phyloP scores from a whole-genome alignment of 2,888 invertebrate species.

The Tenthredo mesomela region DNA sequence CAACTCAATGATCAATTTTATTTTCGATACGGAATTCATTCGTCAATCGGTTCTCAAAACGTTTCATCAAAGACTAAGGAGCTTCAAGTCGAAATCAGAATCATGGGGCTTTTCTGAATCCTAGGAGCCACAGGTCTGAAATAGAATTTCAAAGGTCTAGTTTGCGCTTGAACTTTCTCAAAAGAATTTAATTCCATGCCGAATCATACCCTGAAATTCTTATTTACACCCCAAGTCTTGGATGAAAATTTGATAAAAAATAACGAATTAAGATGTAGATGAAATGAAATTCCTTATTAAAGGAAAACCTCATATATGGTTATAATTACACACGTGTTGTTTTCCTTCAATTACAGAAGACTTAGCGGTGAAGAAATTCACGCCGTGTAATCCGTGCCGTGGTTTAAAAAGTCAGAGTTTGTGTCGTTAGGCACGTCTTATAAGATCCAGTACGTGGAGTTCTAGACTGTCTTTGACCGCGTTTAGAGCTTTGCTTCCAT shows the following conservation, averaged over 20 bases:
- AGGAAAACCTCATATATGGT: background rate
- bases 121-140: no score
- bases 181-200: no score
- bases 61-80: no score
- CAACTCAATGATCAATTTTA: no score
- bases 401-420: background rate
- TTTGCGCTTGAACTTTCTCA: no score
- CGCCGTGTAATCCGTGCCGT: background rate
- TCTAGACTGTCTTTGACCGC: constrained; percentile 28
- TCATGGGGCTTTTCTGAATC: no score
- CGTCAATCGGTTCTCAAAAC: no score
- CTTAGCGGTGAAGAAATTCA: background rate
- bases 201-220: no score
- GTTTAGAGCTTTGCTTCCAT: background rate
- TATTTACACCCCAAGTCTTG: no score
- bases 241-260: background rate
- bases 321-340: background rate
- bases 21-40: no score
- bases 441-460: constrained; percentile 12
- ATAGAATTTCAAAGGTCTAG: no score
- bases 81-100: no score
- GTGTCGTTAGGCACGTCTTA: constrained; percentile 10
- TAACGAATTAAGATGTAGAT: accelerated
- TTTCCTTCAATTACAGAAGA: background rate
- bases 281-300: background rate